Base-by-base conservation (phyloP, 2,888 invertebrate species). In the Pyrrhia umbra region DNA sequence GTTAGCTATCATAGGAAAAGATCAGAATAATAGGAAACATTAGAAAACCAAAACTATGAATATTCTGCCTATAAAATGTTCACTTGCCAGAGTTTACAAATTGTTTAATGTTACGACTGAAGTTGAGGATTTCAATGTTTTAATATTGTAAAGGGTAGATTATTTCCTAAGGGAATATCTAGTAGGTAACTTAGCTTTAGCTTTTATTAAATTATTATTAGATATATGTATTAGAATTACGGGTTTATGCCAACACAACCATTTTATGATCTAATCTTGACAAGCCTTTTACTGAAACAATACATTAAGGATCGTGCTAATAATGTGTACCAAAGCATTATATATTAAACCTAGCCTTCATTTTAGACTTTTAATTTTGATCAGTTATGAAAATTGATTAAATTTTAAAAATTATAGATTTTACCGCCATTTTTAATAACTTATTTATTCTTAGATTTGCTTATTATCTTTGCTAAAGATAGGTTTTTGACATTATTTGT, bases 11-110 rank as follows among this genome's bases (percentile, higher is more conserved):
- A 46, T 71, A 30, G 71, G 58, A 1, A 66, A 80, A 16, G 55
- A 71, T 15, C 45, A 47, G 13, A 39, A 64, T n/a, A 20, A 67
- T 45, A 6, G 13, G 27, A 55, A 55, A 27, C 34, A 65, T 40
- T 76, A 70, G 27, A 30, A 1, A 6, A 9, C 8, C 4, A 13
- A 45, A 16, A 9, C 13, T 18, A 34, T 34, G 34, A 34, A n/a
- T n/a, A 34, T 21, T 47, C 6, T 49, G 18, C 15, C 10, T 45
- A 13, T 10, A 25, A 20, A 34, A 39, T 43, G 10, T 34, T 27
- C n/a, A 37, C 68, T 70, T 70, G 70, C 75, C 70, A 56, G n/a
- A n/a, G 42, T 50, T 67, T 2, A 21, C 37, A 16, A 49, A 40
- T 42, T 16, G 30, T 40, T 23, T 18, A 49, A 13, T 62, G 13